A percentile compares a stretch with the other conserved stretches of the same genome.
These are phyloP conservation scores for Caradrina kadenii DNA, from an alignment of 2,888 invertebrate genomes.

Conservation along the genomic window DNA sequence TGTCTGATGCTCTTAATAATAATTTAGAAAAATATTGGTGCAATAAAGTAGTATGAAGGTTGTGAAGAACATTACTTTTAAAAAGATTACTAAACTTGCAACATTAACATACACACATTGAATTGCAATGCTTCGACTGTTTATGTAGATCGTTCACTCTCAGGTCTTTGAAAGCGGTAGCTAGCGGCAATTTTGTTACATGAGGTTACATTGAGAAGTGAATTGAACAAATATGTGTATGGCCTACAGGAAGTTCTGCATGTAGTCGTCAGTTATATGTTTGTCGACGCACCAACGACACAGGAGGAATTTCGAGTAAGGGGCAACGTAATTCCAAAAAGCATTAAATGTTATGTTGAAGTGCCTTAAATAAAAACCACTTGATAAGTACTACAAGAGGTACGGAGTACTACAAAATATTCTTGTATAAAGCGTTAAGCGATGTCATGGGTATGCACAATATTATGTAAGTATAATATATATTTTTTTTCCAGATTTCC, in stretches of 20 bases:
- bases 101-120: neutral
- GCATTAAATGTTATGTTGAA: no score
- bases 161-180: neutral
- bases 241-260: no score
- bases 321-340: no score
- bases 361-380: no score
- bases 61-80: neutral
- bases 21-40: neutral
- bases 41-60: neutral
- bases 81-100: neutral
- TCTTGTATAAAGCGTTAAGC: no score
- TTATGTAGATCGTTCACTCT: neutral
- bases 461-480: neutral
- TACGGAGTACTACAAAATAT: neutral
- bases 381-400: no score
- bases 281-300: no score
- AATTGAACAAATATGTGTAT: neutral
- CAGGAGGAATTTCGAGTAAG: no score
- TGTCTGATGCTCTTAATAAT: no score
- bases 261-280: no score
- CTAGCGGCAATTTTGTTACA: slow-evolving; percentile 14
- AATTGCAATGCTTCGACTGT: slow-evolving; percentile 3
- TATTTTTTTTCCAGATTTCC: no score
- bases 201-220: neutral
- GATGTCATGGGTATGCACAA: no score